Evolutionary conservation across 2,797 vertebrate genomes (phyloP), one percentile per base, ranked within the genome.

Genomic region (Leuciscus waleckii): DNA sequence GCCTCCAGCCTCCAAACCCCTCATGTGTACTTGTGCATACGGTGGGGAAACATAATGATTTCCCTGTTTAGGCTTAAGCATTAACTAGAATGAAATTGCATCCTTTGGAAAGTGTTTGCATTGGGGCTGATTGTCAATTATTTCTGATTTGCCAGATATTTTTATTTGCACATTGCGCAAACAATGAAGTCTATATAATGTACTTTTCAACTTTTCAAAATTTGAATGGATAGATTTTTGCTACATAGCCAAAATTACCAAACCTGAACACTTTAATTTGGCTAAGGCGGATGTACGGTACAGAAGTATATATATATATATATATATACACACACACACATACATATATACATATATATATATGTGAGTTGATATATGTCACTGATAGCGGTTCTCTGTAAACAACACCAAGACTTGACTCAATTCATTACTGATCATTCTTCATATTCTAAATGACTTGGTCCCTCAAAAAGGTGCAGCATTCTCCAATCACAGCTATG

Each of bases 1-100:
- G 61, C 79, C 76, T 63, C 75, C 26, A 78, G 21, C 49, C 80
- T 58, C 39, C 56, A 83, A 83, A 78, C 65, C 67, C 49, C 87
- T 84, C 84, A 79, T 65, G 76, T 81, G 69, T 81, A 74, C 82
- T 79, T 92, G 85, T 85, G 85, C 87, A 89, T 91, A 90, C 87
- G 89, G 11, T 73, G 3, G 29, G 41, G 32, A 76, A 76, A 51
- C 32, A 67, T 51, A 23, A 51, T 49, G 0, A 37, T 67, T 67
- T 67, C 14, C 14, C 32, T 10, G 43, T 75, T 79, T 78, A 16
- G 7, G 35, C 10, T 35, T 67, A 32, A 35, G 19, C 61, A 16
- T 43, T 32, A 43, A 11, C n/a, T 84, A 11, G 43, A 76, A 39
- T 49, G 1, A n/a, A 37, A 68, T 39, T 54, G 32, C 4, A 56